A percentile compares a stretch with the other conserved stretches of the same genome.
phyloP scores from a whole-genome alignment of 2,888 invertebrate genomes.

The Pecten maximus region DNA sequence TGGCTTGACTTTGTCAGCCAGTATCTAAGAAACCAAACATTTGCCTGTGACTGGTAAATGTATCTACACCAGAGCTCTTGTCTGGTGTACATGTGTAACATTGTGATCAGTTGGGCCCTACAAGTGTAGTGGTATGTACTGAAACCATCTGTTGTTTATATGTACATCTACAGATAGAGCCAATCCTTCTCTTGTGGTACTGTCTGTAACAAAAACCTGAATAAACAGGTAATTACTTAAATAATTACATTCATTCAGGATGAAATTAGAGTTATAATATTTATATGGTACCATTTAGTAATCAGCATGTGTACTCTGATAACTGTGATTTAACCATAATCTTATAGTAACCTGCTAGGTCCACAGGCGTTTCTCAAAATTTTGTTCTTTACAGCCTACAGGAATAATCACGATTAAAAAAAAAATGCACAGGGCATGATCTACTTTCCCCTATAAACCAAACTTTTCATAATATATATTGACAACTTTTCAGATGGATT shows the following conservation, averaged over 20 bases:
- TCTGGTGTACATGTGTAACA: neutral
- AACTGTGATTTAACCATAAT: too few relatives aligned
- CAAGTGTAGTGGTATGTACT: slow-evolving; percentile 21
- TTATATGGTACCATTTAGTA: too few relatives aligned
- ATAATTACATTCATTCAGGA: neutral
- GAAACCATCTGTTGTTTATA: slow-evolving; percentile 19
- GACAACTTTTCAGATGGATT: too few relatives aligned
- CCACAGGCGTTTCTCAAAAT: too few relatives aligned
- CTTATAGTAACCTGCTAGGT: too few relatives aligned
- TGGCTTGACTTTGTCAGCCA: neutral
- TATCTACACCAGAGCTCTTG: neutral
- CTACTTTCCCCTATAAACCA: too few relatives aligned
- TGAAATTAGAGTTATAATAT: neutral
- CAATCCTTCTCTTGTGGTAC: neutral
- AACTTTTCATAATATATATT: too few relatives aligned
- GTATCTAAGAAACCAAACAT: slow-evolving; percentile 28
- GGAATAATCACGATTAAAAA: too few relatives aligned
- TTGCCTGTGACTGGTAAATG: neutral
- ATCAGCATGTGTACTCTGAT: too few relatives aligned
- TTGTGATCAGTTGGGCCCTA: neutral
- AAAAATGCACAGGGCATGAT: too few relatives aligned
- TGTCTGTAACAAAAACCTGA: neutral
- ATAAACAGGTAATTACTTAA: neutral
- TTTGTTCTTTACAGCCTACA: too few relatives aligned
- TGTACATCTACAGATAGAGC: neutral